These are phyloP conservation scores for Apis mellifera DNA, from an alignment of 1,140 invertebrate genomes.

Conservation along the genomic window DNA sequence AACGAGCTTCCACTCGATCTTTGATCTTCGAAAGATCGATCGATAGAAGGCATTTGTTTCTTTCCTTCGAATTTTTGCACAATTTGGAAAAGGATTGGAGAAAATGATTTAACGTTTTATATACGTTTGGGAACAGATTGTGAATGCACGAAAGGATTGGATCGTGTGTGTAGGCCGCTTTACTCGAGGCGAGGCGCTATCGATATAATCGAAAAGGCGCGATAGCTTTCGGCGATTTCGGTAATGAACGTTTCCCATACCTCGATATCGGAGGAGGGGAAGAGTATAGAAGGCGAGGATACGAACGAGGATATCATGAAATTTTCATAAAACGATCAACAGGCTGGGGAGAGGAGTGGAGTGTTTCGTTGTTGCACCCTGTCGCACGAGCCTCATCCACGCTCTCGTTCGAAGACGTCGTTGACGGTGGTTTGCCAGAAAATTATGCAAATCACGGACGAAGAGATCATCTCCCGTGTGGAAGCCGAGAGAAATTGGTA, in stretches of 20 bases:
- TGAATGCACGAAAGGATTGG: too few species aligned
- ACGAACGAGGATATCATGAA: slow-evolving; percentile 22
- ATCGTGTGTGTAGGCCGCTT: too few species aligned
- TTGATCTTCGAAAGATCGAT: too few species aligned
- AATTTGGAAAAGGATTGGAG: too few species aligned
- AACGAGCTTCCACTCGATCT: too few species aligned
- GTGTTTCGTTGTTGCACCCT: neutral
- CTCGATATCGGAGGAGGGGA: neutral
- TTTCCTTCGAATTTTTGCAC: too few species aligned
- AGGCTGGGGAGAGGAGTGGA: slow-evolving; percentile 4
- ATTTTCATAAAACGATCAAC: slow-evolving; percentile 56
- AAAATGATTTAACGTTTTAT: too few species aligned
- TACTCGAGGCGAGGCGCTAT: slow-evolving; percentile 7
- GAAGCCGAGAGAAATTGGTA: slow-evolving; percentile 7
- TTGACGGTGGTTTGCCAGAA: slow-evolving; percentile 10
- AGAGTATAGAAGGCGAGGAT: neutral
- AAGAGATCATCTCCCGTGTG: slow-evolving; percentile 18
- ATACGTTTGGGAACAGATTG: too few species aligned
- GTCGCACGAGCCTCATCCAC: neutral
- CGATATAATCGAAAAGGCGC: slow-evolving; percentile 40
- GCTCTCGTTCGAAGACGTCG: neutral
- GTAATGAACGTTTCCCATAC: neutral
- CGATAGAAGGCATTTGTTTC: too few species aligned
- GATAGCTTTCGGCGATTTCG: neutral
- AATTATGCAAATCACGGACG: slow-evolving; percentile 57